These are phyloP conservation scores for Aptenodytes forsteri DNA, from an alignment of 2,113 vertebrate species.

Conservation along the genomic window DNA sequence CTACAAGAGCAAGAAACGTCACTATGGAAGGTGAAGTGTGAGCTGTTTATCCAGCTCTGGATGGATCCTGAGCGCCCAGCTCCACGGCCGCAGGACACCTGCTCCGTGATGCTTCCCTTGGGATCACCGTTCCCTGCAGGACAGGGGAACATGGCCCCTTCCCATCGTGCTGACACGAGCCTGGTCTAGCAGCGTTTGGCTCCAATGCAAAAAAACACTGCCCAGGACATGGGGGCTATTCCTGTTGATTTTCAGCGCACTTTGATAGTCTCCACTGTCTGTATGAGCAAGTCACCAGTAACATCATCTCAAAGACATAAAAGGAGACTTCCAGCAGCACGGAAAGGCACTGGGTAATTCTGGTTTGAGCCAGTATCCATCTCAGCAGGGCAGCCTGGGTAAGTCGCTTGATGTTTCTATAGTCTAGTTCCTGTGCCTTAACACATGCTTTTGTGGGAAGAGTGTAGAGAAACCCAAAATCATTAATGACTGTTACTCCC, in stretches of 20 bases:
- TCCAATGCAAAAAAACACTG: neutral
- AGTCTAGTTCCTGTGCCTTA: neutral
- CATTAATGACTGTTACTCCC: neutral
- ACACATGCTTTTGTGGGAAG: neutral
- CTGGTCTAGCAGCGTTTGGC: neutral
- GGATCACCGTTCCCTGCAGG: neutral
- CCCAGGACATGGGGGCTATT: neutral
- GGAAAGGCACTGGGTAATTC: neutral
- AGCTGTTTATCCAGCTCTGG: neutral
- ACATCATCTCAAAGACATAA: neutral
- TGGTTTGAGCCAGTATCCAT: neutral
- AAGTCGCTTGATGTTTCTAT: neutral
- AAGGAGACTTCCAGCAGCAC: neutral
- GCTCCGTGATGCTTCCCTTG: fast-evolving
- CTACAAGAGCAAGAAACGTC: neutral
- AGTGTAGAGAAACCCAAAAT: neutral
- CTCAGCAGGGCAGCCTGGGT: neutral
- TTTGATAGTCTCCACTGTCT: neutral
- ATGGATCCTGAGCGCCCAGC: neutral
- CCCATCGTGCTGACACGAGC: fast-evolving
- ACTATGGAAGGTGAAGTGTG: fast-evolving
- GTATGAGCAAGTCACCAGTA: neutral
- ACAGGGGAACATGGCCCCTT: fast-evolving
- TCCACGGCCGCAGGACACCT: neutral
- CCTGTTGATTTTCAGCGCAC: neutral